Base-by-base conservation (phyloP, 2,888 invertebrate genomes). In the Sycophila texana region DNA sequence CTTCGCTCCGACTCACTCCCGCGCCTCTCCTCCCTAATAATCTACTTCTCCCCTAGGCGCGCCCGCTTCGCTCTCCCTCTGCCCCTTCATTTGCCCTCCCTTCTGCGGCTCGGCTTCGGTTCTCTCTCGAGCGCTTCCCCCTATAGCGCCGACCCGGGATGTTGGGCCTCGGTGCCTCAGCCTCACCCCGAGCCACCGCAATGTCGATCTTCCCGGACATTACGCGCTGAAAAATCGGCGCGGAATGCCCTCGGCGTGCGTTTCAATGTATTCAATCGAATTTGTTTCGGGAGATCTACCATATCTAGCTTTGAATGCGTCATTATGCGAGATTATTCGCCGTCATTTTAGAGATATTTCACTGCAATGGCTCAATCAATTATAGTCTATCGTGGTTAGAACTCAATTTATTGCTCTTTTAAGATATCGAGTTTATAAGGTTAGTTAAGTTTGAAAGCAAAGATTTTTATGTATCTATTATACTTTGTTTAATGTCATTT, bases 11-110 rank as follows among this genome's bases (percentile, higher is more conserved):
- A 26, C 72, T 49, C 60, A 51, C 58, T 58, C 30, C 75, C 66
- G 47, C 70, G 51, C 77, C 74, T 73, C 57, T 57, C 53, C 58
- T 71, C 75, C 79, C 81, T 82, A 83, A 84, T 85, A 84, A 84
- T 84, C 81, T 82, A 83, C 82, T 77, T 68, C 82, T 74, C 74
- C 74, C 63, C 58, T 66, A 57, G 68, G 53, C 47, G 22, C 65
- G n/a, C n/a, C 55, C 13, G 39, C 10, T 39, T 47, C 47, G 13
- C 49, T 49, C 51, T 58, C 60, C 65, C 68, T 55, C 72, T 30
- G 26, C 76, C 66, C 74, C 66, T 66, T 67, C 74, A 57, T 72
- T 74, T 74, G 49, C 66, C 57, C 74, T 66, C 18, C 71, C 71
- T 18, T 66, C 16, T 49, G 65, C 55, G 26, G 12, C 51, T 51